phyloP scores from a whole-genome alignment of 2,797 vertebrate species.

The Ctenochaetus hawaiiensis region DNA sequence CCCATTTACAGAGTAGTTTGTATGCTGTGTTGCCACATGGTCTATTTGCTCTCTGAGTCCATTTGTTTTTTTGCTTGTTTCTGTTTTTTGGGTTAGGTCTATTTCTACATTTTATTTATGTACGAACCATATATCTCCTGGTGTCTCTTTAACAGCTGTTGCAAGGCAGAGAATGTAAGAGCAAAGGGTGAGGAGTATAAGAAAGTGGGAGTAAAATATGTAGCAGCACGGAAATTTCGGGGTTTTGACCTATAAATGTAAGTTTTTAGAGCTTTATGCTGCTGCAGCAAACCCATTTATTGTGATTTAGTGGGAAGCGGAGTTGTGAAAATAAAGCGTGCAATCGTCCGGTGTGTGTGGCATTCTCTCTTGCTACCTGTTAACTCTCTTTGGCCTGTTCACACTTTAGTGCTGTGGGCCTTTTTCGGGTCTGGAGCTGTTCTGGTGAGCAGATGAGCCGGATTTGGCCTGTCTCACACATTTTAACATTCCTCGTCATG shows the following conservation, averaged over 20 bases:
- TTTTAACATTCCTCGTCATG: constrained; percentile 87
- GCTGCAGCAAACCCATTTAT: too few relatives aligned
- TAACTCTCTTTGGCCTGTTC: constrained; percentile 61
- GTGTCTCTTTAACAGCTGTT: not conserved
- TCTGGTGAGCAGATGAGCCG: constrained; percentile 84
- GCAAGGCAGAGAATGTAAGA: not conserved
- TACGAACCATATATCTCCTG: too few relatives aligned
- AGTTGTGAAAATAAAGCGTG: not conserved
- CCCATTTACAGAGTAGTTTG: too few relatives aligned
- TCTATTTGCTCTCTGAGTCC: not conserved
- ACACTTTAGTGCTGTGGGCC: constrained; percentile 55
- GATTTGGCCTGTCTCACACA: constrained; percentile 80
- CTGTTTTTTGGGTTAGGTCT: not conserved
- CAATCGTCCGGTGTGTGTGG: not conserved
- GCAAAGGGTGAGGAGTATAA: not conserved
- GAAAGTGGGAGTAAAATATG: not conserved
- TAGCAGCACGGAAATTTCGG: not conserved
- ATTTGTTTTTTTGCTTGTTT: not conserved
- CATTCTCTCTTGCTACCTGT: constrained; percentile 71
- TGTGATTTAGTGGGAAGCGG: not conserved
- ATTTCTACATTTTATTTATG: not conserved
- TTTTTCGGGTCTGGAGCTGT: constrained; percentile 50
- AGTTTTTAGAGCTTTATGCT: not conserved
- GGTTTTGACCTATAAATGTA: not conserved
- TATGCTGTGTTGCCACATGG: too few relatives aligned